These are phyloP conservation scores for Chromobotia macracanthus DNA, from an alignment of 2,797 vertebrate genomes.

Conservation along the genomic window DNA sequence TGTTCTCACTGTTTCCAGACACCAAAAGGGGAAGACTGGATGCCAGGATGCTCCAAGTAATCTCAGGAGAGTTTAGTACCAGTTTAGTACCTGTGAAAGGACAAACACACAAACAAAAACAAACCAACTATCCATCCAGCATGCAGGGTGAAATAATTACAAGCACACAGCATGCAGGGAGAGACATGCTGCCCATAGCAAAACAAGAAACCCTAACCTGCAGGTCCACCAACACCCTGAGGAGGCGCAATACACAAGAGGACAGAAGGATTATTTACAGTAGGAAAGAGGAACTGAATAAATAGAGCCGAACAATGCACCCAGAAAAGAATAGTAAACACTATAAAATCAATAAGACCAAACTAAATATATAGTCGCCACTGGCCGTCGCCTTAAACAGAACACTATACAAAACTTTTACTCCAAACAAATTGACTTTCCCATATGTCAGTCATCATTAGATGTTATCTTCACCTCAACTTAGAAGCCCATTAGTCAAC, in stretches of 20 bases:
- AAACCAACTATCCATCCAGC: background rate
- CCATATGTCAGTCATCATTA: background rate
- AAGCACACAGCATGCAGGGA: background rate
- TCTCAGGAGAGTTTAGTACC: background rate
- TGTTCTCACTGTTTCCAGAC: background rate
- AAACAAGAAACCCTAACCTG: background rate
- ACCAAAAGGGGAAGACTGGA: background rate
- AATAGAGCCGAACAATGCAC: background rate
- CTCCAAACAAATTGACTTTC: background rate
- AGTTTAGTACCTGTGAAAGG: background rate
- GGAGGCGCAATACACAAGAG: background rate
- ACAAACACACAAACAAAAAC: background rate
- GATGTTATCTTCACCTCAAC: constrained; percentile 6
- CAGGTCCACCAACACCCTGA: constrained; percentile 10
- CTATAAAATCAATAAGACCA: constrained; percentile 7
- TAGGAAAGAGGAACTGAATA: background rate
- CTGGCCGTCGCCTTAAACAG: background rate
- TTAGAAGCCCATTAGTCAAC: background rate
- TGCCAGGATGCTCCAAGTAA: background rate
- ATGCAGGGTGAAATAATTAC: background rate
- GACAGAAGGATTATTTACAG: background rate
- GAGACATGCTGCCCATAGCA: background rate
- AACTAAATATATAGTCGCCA: background rate
- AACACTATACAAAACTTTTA: background rate
- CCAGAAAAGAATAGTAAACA: background rate